phyloP scores from a whole-genome alignment of 2,888 invertebrate genomes.

The Drosophila algonquin region DNA sequence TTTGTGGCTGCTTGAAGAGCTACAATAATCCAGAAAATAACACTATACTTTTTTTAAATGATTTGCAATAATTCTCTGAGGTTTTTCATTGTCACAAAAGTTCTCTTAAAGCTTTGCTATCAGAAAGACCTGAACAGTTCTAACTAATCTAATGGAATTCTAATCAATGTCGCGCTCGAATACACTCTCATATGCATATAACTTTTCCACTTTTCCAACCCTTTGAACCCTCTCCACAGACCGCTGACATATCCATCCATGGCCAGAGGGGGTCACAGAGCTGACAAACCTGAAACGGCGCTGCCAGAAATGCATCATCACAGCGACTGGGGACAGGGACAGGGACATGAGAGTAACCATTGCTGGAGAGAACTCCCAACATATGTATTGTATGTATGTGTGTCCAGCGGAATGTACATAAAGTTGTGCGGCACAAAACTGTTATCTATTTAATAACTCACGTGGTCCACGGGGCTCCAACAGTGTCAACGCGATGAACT shows the following conservation, averaged over 20 bases:
- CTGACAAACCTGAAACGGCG: conserved; percentile 62
- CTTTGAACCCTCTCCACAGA: neutral
- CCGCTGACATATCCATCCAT: conserved; percentile 9
- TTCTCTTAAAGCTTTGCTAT: too few species aligned
- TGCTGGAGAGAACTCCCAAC: conserved; percentile 2
- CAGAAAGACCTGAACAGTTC: neutral
- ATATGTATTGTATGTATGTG: neutral
- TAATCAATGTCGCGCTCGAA: neutral
- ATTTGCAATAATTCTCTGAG: too few species aligned
- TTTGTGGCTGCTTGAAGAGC: neutral
- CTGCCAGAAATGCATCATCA: conserved; percentile 65
- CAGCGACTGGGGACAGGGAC: conserved; percentile 21
- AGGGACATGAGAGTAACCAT: neutral
- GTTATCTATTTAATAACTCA: conserved; percentile 77
- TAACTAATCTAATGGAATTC: neutral
- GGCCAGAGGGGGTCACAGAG: conserved; percentile 33
- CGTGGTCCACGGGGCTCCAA: conserved; percentile 52
- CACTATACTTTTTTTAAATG: too few species aligned
- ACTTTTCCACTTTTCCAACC: conserved; percentile 13
- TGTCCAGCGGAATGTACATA: conserved; percentile 43
- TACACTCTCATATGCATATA: neutral
- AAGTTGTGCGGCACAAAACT: conserved; percentile 57
- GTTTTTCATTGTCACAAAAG: too few species aligned
- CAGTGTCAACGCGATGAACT: conserved; percentile 67
- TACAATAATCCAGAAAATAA: too few species aligned